Conservation (phyloP, 2,113 vertebrate species). For the Xiphophorus hellerii region DNA sequence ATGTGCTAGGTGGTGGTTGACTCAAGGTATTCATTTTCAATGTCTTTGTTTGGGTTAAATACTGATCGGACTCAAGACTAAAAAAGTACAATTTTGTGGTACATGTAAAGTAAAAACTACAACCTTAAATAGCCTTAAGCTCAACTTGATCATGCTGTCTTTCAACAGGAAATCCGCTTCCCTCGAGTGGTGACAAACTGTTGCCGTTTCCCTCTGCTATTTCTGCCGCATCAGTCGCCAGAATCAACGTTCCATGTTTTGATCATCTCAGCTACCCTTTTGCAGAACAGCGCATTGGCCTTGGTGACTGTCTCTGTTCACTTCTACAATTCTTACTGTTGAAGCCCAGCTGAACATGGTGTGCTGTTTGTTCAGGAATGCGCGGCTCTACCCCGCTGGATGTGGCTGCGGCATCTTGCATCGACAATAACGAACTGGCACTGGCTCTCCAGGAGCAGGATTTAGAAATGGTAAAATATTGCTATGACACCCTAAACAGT, state of each 20-base stretch:
- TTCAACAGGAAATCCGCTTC: conserved; percentile 89
- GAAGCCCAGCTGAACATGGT: background rate
- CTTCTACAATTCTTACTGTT: background rate
- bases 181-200: conserved; percentile 96
- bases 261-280: conserved; percentile 92
- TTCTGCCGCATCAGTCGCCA: conserved; percentile 95
- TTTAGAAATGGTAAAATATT: conserved; percentile 86
- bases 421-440: conserved; percentile 94
- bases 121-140: background rate
- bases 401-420: conserved; percentile 92
- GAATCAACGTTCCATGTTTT: conserved; percentile 94
- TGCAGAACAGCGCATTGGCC: conserved; percentile 92
- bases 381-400: conserved; percentile 92
- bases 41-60: background rate
- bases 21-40: conserved; percentile 81
- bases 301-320: conserved; percentile 77
- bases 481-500: background rate
- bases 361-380: conserved; percentile 82
- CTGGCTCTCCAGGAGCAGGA: conserved; percentile 93
- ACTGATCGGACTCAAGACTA: background rate
- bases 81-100: background rate
- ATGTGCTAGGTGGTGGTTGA: conserved; percentile 91
- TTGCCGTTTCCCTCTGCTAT: conserved; percentile 93
- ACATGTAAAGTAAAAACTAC: background rate
- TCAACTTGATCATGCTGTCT: background rate